phyloP scores from a whole-genome alignment of 2,888 invertebrate species.

The Cantharis flavilabris region DNA sequence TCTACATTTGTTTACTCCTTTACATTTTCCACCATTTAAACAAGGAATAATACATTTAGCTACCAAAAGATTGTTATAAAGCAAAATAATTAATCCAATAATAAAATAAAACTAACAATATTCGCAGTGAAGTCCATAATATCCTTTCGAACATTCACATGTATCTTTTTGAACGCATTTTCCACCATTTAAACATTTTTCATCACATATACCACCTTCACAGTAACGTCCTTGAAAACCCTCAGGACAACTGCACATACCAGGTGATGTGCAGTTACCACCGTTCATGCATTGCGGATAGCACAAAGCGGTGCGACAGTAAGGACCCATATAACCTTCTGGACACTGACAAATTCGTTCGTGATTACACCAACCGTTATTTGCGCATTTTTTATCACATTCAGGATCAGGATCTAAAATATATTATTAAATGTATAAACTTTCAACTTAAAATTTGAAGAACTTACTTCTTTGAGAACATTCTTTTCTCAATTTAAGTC shows the following conservation, averaged over 20 bases:
- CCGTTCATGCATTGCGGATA: slow-evolving; percentile 94
- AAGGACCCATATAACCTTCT: slow-evolving; percentile 89
- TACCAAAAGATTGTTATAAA: slow-evolving; percentile 30
- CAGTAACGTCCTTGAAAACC: slow-evolving; percentile 90
- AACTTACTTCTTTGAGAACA: slow-evolving; percentile 91
- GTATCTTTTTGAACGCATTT: slow-evolving; percentile 94
- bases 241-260: slow-evolving; percentile 84
- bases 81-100: background rate
- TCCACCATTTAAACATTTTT: slow-evolving; percentile 92
- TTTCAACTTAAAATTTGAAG: slow-evolving; percentile 3
- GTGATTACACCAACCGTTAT: slow-evolving; percentile 82
- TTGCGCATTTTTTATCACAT: slow-evolving; percentile 85
- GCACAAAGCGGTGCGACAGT: slow-evolving; percentile 86
- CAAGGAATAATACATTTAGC: slow-evolving; percentile 75
- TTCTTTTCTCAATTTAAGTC: slow-evolving; percentile 88
- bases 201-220: slow-evolving; percentile 89
- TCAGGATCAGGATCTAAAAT: slow-evolving; percentile 80
- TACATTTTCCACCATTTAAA: slow-evolving; percentile 87
- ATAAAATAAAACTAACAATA: slow-evolving; percentile 71
- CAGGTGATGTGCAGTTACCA: slow-evolving; percentile 89
- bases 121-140: slow-evolving; percentile 88
- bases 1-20: slow-evolving; percentile 86
- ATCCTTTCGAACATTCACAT: slow-evolving; percentile 90
- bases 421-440: slow-evolving; percentile 44
- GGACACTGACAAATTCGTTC: slow-evolving; percentile 87